phyloP scores from a whole-genome alignment of 2,888 invertebrate species.

The Limnephilus lunatus region DNA sequence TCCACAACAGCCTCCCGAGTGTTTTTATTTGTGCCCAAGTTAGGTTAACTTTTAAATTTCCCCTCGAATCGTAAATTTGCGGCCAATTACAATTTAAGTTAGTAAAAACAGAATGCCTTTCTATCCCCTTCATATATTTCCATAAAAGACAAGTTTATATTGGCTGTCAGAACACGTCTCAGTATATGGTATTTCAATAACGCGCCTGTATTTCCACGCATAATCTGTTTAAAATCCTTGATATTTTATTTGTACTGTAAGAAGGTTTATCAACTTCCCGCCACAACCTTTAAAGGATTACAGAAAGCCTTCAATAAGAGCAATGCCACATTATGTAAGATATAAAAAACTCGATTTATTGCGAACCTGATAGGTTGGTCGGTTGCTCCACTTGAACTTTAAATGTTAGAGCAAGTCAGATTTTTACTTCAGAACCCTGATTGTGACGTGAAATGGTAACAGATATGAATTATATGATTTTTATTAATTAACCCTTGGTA shows the following conservation, averaged over 20 bases:
- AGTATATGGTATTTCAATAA: not conserved
- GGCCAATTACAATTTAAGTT: not conserved
- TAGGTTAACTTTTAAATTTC: not conserved
- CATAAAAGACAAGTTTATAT: not conserved
- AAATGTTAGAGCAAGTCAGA: conserved; percentile 8
- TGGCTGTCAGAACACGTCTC: not conserved
- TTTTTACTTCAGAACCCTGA: conserved; percentile 11
- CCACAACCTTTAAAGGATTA: conserved; percentile 24
- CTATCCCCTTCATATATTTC: not conserved
- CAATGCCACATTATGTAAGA: conserved; percentile 8
- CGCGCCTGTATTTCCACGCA: not conserved
- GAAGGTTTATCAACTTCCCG: conserved; percentile 6
- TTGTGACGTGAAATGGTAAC: not conserved
- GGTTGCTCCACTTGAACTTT: conserved; percentile 38
- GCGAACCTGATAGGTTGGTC: conserved; percentile 4
- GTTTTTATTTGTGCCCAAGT: not conserved
- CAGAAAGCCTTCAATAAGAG: conserved; percentile 9
- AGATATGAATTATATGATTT: not conserved
- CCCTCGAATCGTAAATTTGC: not conserved
- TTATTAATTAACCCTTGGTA: not conserved
- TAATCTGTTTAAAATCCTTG: conserved; percentile 26
- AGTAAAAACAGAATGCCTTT: not conserved
- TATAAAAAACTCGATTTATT: not conserved
- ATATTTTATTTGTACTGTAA: not conserved
- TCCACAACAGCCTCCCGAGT: not conserved